These are phyloP conservation scores for Dryobotodes eremita DNA, from an alignment of 2,888 invertebrate species.

Conservation along the genomic window DNA sequence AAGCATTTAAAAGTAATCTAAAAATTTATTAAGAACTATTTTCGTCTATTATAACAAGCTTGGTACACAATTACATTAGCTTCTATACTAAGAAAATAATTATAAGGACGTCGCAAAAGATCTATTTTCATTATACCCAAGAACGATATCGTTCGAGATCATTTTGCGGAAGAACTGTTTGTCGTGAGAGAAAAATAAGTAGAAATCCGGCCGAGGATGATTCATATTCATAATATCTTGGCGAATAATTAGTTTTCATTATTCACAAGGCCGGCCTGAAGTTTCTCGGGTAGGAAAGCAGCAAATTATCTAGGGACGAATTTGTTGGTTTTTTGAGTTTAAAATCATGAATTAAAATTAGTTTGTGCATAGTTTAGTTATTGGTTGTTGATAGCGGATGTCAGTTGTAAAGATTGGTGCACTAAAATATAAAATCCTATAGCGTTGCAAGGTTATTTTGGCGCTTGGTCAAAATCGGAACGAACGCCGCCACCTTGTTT, in stretches of 20 bases:
- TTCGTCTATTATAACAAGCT: constrained; percentile 27
- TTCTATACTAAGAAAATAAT: constrained; percentile 59
- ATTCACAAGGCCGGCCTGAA: constrained; percentile 65
- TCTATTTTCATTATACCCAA: constrained; percentile 75
- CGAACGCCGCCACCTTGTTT: no score
- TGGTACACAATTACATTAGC: constrained; percentile 40
- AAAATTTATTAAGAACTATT: constrained; percentile 20
- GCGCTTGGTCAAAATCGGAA: no score
- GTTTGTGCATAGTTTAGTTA: constrained; percentile 2
- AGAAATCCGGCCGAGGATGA: constrained; percentile 69
- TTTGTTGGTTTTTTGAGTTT: constrained; percentile 38
- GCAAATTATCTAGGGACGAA: constrained; percentile 40
- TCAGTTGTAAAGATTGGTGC: not conserved
- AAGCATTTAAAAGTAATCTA: not conserved
- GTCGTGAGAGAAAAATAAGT: constrained; percentile 75
- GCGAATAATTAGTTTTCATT: constrained; percentile 82
- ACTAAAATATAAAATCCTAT: no score
- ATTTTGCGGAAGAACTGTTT: constrained; percentile 68
- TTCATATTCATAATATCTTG: constrained; percentile 81
- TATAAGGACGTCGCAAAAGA: constrained; percentile 60
- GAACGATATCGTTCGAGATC: constrained; percentile 73
- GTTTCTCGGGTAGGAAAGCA: constrained; percentile 26
- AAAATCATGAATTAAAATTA: constrained; percentile 32
- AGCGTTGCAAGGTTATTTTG: no score
- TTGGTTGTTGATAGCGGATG: not conserved